Conservation (phyloP, 1,140 invertebrate genomes). For the Protaetia brevitarsis region DNA sequence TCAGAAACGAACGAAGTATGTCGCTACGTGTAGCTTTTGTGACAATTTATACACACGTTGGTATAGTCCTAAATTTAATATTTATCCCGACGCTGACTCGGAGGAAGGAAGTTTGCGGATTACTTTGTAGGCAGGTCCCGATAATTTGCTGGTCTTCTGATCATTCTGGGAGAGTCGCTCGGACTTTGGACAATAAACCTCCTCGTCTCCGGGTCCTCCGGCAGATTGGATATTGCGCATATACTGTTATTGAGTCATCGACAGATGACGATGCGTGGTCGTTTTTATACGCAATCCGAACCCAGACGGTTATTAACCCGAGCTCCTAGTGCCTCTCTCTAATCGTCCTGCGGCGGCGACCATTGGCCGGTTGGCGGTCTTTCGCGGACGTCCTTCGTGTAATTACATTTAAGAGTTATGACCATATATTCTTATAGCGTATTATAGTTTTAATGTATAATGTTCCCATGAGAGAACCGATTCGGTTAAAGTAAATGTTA, state of each 20-base stretch:
- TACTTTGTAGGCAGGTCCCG: too few relatives aligned
- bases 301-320: slow-evolving; percentile 35
- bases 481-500: too few relatives aligned
- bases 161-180: slow-evolving; percentile 32
- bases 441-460: too few relatives aligned
- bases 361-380: neutral
- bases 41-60: too few relatives aligned
- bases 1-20: too few relatives aligned
- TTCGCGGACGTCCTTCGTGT: too few relatives aligned
- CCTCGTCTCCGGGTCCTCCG: slow-evolving; percentile 34
- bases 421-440: too few relatives aligned
- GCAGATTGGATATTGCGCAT: slow-evolving; percentile 36
- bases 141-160: slow-evolving; percentile 41
- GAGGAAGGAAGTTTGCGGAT: slow-evolving; percentile 35
- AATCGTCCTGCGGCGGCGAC: neutral
- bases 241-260: slow-evolving; percentile 39
- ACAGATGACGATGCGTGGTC: too few relatives aligned
- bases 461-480: too few relatives aligned
- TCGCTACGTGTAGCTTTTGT: too few relatives aligned
- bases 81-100: slow-evolving; percentile 34
- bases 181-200: slow-evolving; percentile 37
- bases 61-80: too few relatives aligned
- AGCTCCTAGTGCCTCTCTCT: slow-evolving; percentile 27
- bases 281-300: slow-evolving; percentile 29
- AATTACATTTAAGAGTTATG: too few relatives aligned